These are phyloP conservation scores for Micromussa lordhowensis DNA, from an alignment of 92 coral and sea anemone species.

Conservation along the genomic window DNA sequence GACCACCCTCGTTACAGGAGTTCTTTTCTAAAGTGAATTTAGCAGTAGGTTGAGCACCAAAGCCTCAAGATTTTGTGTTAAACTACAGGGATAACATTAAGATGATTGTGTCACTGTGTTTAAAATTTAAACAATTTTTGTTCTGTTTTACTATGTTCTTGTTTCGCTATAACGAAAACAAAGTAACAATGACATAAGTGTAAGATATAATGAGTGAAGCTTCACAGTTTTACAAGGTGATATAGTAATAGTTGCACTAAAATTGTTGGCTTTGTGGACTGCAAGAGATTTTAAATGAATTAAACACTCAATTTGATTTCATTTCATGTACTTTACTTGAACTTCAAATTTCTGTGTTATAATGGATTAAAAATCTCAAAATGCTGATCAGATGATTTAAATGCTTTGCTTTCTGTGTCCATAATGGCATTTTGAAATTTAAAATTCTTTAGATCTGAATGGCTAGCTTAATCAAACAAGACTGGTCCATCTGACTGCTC, in stretches of 20 bases:
- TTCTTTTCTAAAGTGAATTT: conserved; percentile 23
- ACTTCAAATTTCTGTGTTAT: no score
- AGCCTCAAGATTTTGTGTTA: conserved; percentile 5
- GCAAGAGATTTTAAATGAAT: conserved; percentile 16
- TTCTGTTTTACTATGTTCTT: conserved; percentile 12
- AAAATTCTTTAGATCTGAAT: conserved; percentile 21
- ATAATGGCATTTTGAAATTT: conserved; percentile 7
- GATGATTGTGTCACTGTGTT: not conserved
- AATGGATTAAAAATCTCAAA: conserved; percentile 10
- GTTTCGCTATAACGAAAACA: conserved; percentile 3
- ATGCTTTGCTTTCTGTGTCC: conserved; percentile 6
- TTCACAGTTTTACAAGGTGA: conserved; percentile 26
- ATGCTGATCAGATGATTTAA: conserved; percentile 20
- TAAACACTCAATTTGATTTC: conserved; percentile 9
- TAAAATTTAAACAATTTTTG: conserved; percentile 14
- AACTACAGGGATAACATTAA: conserved; percentile 6
- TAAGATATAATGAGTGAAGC: conserved; percentile 21
- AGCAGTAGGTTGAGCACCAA: not conserved
- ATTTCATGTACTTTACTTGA: conserved; percentile 10
- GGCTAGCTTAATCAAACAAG: conserved; percentile 16
- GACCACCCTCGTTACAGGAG: conserved; percentile 1
- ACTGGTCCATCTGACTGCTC: conserved; percentile 14
- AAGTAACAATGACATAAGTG: conserved; percentile 20
- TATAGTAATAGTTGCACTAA: not conserved
- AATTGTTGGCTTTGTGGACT: conserved; percentile 19